These are phyloP conservation scores for Lateolabrax maculatus DNA, from an alignment of 2,797 vertebrate genomes.

Conservation along the genomic window DNA sequence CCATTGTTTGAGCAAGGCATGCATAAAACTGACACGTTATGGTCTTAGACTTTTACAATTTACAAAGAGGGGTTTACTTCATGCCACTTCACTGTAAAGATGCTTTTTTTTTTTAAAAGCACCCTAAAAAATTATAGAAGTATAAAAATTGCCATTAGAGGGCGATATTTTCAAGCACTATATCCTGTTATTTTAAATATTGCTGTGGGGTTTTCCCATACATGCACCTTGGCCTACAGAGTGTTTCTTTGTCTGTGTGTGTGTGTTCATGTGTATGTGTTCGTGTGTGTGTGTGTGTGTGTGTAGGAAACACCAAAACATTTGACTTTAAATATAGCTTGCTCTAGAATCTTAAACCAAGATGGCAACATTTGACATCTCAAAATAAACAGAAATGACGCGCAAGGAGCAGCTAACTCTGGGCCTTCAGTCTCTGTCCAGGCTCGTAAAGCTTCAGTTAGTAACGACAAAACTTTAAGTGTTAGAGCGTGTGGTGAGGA, in stretches of 20 bases:
- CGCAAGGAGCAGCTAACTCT: conserved; percentile 4
- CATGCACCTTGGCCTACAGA: not conserved
- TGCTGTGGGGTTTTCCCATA: not conserved
- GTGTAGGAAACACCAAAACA: conserved; percentile 24
- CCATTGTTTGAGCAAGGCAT: not conserved
- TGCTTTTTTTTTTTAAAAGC: not conserved
- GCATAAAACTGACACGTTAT: not conserved
- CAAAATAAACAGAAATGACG: conserved; percentile 55
- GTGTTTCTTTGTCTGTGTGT: not conserved
- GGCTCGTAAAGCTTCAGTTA: not conserved
- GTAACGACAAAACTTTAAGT: conserved; percentile 7
- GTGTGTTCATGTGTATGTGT: conserved; percentile 13
- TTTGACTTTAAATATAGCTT: conserved; percentile 56
- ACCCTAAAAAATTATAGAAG: not conserved
- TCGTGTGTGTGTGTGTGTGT: not conserved
- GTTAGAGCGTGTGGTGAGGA: not conserved
- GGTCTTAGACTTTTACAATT: not conserved
- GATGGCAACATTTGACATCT: conserved; percentile 27
- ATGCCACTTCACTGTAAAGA: not conserved
- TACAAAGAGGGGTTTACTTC: not conserved
- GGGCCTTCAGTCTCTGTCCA: not conserved
- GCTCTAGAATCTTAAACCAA: conserved; percentile 43
- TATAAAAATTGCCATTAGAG: conserved; percentile 67
- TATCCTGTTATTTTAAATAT: not conserved
- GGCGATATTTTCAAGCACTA: conserved; percentile 45